These are phyloP conservation scores for Tapera naevia DNA, from an alignment of 2,797 vertebrate species.

Conservation along the genomic window DNA sequence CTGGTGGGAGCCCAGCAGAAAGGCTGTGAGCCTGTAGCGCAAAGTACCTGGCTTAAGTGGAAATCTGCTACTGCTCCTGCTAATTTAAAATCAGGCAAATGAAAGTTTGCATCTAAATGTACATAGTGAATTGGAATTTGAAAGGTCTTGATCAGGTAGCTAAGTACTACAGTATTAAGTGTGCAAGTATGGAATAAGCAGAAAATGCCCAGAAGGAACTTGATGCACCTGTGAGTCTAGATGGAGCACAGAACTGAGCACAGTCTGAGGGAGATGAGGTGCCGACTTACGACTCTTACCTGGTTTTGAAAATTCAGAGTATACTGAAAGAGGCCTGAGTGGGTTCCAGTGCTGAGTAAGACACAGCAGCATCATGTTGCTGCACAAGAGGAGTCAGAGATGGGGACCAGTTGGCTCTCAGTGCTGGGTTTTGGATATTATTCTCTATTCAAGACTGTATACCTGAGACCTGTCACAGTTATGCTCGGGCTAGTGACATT, in stretches of 20 bases:
- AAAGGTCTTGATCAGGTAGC: background rate
- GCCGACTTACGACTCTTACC: background rate
- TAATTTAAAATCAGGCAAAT: background rate
- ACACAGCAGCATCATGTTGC: background rate
- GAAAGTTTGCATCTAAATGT: background rate
- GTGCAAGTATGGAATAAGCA: background rate
- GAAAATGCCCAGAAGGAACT: background rate
- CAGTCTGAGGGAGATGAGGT: background rate
- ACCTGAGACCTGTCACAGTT: background rate
- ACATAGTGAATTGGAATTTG: background rate
- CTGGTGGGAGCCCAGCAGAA: background rate
- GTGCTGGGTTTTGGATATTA: background rate
- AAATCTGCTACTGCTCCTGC: background rate
- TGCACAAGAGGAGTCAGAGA: accelerated
- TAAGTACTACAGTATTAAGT: background rate
- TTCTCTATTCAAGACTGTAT: background rate
- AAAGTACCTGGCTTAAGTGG: background rate
- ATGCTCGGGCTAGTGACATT: accelerated
- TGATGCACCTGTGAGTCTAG: background rate
- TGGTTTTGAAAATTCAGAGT: background rate
- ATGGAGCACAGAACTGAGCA: background rate
- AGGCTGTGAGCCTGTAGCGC: accelerated
- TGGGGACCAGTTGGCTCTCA: background rate
- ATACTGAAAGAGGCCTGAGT: background rate
- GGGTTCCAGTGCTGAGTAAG: background rate